Conservation (phyloP, 1,140 invertebrate genomes). For the Ruditapes philippinarum region DNA sequence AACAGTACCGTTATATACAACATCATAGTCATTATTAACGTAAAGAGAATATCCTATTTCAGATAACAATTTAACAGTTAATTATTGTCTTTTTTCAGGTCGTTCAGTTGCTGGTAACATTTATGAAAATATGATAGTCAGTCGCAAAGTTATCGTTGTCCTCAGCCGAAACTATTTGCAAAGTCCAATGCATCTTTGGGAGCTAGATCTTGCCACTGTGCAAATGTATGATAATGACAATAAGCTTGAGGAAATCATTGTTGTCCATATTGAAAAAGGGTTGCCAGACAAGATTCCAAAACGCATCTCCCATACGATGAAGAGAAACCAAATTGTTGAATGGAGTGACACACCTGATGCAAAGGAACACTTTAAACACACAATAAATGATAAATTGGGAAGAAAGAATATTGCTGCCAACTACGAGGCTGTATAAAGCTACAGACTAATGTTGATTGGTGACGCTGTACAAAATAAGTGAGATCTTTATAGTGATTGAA, state of each 20-base stretch:
- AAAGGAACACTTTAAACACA: conserved; percentile 54
- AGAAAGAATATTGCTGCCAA: conserved; percentile 10
- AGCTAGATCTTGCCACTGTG: conserved; percentile 61
- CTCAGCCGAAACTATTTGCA: conserved; percentile 69
- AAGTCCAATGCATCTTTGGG: conserved; percentile 65
- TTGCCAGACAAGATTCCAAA: conserved; percentile 60
- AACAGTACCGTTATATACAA: too few relatives aligned
- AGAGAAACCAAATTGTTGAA: conserved; percentile 53
- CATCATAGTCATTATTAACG: too few relatives aligned
- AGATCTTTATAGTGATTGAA: too few relatives aligned
- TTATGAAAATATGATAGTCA: conserved; percentile 67
- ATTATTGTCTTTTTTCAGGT: conserved; percentile 24
- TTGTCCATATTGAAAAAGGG: conserved; percentile 68
- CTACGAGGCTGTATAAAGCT: neutral
- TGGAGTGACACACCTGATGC: conserved; percentile 67
- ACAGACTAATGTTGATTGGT: too few relatives aligned
- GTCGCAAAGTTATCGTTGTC: conserved; percentile 71
- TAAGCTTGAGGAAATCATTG: conserved; percentile 65
- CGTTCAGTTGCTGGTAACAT: conserved; percentile 62
- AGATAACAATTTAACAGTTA: too few relatives aligned
- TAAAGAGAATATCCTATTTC: too few relatives aligned
- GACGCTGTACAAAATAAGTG: too few relatives aligned
- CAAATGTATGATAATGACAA: conserved; percentile 44
- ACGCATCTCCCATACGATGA: conserved; percentile 49
- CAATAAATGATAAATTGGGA: conserved; percentile 41